Percentiles rank a stretch among this genome's conserved stretches.
phyloP scores from a whole-genome alignment of 2,113 vertebrate species.

The Isurus oxyrinchus region DNA sequence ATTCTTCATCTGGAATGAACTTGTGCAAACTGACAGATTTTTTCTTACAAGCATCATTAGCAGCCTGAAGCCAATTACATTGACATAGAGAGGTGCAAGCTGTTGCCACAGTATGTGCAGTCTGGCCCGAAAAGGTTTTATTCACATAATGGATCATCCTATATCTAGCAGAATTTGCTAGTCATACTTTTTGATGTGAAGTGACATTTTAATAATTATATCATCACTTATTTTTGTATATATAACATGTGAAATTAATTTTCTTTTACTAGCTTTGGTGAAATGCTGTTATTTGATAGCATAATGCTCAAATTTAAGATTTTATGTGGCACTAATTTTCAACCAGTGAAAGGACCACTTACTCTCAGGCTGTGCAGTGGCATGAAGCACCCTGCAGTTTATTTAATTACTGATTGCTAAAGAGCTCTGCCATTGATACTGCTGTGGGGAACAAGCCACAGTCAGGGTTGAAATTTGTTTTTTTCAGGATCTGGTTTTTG shows the following conservation, averaged over 20 bases:
- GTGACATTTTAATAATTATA: conserved; percentile 1
- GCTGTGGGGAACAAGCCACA: background rate
- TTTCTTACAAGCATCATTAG: conserved; percentile 6
- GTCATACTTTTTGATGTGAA: background rate
- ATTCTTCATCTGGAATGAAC: background rate
- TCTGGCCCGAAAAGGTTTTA: conserved; percentile 3
- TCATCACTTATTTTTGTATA: background rate
- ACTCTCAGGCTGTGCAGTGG: background rate
- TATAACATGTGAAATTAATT: background rate
- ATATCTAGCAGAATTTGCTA: too few species aligned
- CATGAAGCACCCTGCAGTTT: background rate
- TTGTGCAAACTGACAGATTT: conserved; percentile 7
- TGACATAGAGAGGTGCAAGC: background rate
- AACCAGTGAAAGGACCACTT: background rate
- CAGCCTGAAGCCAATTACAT: conserved; percentile 16
- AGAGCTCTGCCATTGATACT: background rate
- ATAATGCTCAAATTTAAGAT: background rate
- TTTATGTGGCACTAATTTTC: conserved; percentile 1
- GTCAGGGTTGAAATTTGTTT: background rate
- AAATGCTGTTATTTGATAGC: background rate
- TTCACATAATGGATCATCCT: background rate
- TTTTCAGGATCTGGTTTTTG: background rate
- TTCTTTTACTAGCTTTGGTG: background rate
- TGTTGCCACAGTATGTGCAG: background rate
- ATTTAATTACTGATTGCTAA: background rate